phyloP scores from a whole-genome alignment of 2,113 vertebrate species.

The Pelobates fuscus region DNA sequence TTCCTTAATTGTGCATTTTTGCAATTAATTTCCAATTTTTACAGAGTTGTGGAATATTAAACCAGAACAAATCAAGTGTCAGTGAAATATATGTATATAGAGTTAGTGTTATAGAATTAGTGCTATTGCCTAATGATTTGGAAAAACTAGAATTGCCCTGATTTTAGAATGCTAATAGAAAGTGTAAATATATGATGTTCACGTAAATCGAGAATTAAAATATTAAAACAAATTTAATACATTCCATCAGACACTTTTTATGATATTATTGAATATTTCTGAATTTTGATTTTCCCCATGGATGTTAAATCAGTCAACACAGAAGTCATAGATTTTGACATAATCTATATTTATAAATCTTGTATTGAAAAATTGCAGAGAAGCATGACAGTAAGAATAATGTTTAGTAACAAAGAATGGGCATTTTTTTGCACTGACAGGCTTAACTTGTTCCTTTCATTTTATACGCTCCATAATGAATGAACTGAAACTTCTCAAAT shows the following conservation, averaged over 20 bases:
- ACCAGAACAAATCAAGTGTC: no score
- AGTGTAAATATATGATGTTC: neutral
- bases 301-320: slow-evolving; percentile 3
- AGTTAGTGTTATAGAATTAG: no score
- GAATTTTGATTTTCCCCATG: neutral
- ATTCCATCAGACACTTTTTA: neutral
- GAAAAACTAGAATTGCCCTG: neutral
- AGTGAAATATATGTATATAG: no score
- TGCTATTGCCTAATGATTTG: no score
- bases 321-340: slow-evolving; percentile 12
- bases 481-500: neutral
- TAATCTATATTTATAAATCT: slow-evolving; percentile 1
- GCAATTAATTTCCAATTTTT: no score
- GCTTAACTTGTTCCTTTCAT: neutral
- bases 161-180: neutral
- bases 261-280: neutral
- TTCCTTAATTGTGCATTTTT: no score
- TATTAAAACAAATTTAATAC: neutral
- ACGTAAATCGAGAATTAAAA: neutral
- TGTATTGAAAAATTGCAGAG: neutral
- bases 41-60: no score
- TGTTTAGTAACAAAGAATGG: slow-evolving; percentile 13
- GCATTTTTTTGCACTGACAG: neutral
- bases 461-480: slow-evolving; percentile 5
- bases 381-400: slow-evolving; percentile 13